Evolutionary conservation across 2,797 vertebrate genomes (phyloP).

Genomic region (Parotocinclus haroldoi): DNA sequence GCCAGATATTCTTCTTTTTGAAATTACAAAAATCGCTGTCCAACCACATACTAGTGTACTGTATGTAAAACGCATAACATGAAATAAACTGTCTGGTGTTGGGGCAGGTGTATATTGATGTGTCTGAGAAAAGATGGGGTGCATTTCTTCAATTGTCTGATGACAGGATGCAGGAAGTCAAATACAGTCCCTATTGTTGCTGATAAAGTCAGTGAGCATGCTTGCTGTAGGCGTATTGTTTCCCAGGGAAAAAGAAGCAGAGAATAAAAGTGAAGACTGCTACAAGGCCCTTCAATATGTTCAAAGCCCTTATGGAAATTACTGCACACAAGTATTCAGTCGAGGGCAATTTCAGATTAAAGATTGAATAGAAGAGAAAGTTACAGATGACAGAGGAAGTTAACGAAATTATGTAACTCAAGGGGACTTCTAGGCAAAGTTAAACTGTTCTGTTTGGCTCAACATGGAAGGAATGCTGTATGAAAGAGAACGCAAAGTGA

Average conservation of each 20-base stretch:
- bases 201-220: conserved; percentile 83
- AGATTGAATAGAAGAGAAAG: conserved; percentile 49
- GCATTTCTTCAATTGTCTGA: conserved; percentile 78
- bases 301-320: conserved; percentile 86
- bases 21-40: too few species aligned
- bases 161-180: conserved; percentile 85
- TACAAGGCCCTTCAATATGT: conserved; percentile 83
- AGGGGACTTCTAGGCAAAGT: conserved; percentile 43
- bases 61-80: too few species aligned
- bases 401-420: conserved; percentile 55
- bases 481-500: conserved; percentile 49
- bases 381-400: conserved; percentile 44
- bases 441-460: conserved; percentile 49
- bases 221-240: conserved; percentile 89
- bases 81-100: too few species aligned
- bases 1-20: too few species aligned
- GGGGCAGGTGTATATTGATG: too few species aligned
- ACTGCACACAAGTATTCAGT: conserved; percentile 67
- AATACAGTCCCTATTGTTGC: conserved; percentile 85
- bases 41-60: too few species aligned
- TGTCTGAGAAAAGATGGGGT: too few species aligned
- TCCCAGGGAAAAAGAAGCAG: conserved; percentile 79
- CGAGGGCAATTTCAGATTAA: conserved; percentile 76
- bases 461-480: conserved; percentile 49
- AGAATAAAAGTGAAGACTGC: conserved; percentile 85